These are phyloP conservation scores for Poeciliopsis gracilis DNA, from an alignment of 2,797 vertebrate species.

Conservation along the genomic window DNA sequence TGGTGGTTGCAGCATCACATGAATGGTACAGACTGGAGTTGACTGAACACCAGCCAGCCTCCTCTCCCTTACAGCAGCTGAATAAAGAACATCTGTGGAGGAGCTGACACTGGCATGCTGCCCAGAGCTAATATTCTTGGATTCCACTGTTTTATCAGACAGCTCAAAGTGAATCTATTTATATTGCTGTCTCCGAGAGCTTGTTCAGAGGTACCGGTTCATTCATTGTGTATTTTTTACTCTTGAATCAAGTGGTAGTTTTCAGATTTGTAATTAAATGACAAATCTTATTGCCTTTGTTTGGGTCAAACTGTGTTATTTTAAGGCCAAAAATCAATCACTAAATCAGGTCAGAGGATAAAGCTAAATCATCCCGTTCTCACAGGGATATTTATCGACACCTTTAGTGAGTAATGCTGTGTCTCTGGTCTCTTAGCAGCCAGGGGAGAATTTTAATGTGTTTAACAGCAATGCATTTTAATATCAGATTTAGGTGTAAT, in stretches of 20 bases:
- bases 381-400: constrained; percentile 13
- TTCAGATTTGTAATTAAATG: background rate
- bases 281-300: background rate
- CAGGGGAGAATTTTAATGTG: constrained; percentile 33
- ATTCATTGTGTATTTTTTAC: constrained; percentile 26
- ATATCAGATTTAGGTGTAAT: constrained; percentile 66
- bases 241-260: background rate
- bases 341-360: constrained; percentile 6
- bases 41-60: constrained; percentile 31
- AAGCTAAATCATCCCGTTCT: constrained; percentile 5
- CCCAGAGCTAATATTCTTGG: constrained; percentile 60
- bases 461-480: constrained; percentile 48
- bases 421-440: constrained; percentile 14
- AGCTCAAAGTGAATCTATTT: constrained; percentile 45
- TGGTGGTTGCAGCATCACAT: constrained; percentile 24
- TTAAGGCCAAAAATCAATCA: constrained; percentile 3
- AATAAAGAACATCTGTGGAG: constrained; percentile 48
- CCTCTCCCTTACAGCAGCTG: constrained; percentile 36
- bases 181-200: constrained; percentile 22
- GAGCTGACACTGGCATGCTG: constrained; percentile 55
- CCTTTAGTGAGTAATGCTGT: constrained; percentile 27
- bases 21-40: constrained; percentile 24
- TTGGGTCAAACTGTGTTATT: background rate
- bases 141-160: constrained; percentile 50
- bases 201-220: constrained; percentile 10